These are phyloP conservation scores for Carapus acus DNA, from an alignment of 2,797 vertebrate species.

Conservation along the genomic window DNA sequence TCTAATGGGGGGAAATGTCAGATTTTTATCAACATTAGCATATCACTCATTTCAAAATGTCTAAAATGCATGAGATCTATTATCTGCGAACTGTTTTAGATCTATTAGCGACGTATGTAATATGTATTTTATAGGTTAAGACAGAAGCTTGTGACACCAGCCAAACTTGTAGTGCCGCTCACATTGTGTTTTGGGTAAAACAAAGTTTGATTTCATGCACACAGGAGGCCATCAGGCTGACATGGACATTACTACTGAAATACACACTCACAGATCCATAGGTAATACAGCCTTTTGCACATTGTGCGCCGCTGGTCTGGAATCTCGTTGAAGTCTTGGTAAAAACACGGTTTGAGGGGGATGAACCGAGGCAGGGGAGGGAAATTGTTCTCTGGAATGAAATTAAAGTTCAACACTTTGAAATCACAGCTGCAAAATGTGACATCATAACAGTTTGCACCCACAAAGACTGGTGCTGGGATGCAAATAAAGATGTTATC, in stretches of 20 bases:
- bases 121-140: too few relatives aligned
- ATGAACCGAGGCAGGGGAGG: constrained; percentile 88
- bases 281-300: constrained; percentile 87
- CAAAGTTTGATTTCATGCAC: too few relatives aligned
- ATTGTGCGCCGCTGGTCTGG: constrained; percentile 82
- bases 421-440: background rate
- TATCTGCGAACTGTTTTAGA: too few relatives aligned
- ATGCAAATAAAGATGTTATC: background rate
- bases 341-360: constrained; percentile 92
- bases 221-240: too few relatives aligned
- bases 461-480: background rate
- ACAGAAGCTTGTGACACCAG: constrained; percentile 18
- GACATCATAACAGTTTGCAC: background rate
- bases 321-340: constrained; percentile 93
- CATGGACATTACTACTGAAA: too few relatives aligned
- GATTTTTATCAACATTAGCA: constrained; percentile 9
- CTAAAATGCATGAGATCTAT: too few relatives aligned
- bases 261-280: constrained; percentile 89
- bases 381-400: constrained; percentile 83
- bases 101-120: too few relatives aligned
- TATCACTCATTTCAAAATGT: constrained; percentile 14
- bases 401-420: too few relatives aligned
- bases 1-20: constrained; percentile 42
- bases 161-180: constrained; percentile 25
- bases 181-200: constrained; percentile 61